Conservation (phyloP, 2,797 vertebrate genomes). For the Lepus oiostolus region DNA sequence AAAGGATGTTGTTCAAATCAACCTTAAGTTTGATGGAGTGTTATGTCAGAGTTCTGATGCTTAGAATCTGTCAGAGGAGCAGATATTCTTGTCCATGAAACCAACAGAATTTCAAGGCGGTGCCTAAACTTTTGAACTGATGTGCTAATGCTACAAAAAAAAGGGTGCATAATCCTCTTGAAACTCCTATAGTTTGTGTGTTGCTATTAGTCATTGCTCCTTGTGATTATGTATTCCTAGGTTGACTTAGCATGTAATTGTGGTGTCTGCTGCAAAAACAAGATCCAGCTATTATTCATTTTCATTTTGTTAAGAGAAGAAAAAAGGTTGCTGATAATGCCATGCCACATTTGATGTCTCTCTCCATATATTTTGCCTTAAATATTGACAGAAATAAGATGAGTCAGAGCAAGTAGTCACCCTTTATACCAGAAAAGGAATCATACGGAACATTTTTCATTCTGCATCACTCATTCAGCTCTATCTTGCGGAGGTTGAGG, state of each 20-base stretch:
- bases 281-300: neutral
- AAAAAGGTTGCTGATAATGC: neutral
- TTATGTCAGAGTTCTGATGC: constrained; percentile 1
- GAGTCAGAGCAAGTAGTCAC: neutral
- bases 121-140: neutral
- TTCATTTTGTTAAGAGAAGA: constrained; percentile 32
- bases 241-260: neutral
- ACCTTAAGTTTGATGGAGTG: neutral
- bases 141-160: neutral
- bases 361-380: neutral
- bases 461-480: neutral
- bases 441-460: neutral
- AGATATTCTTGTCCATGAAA: constrained; percentile 35
- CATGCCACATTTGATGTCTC: neutral
- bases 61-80: neutral
- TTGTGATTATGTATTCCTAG: neutral
- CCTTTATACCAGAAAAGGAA: neutral
- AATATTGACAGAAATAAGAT: neutral
- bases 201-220: neutral
- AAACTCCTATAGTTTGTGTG: neutral
- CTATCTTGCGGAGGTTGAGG: neutral
- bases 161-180: neutral
- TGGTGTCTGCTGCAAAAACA: neutral
- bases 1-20: neutral
- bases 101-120: neutral